Evolutionary conservation across 1,140 invertebrate species (phyloP).

Genomic region (Drosophila repletoides): DNA sequence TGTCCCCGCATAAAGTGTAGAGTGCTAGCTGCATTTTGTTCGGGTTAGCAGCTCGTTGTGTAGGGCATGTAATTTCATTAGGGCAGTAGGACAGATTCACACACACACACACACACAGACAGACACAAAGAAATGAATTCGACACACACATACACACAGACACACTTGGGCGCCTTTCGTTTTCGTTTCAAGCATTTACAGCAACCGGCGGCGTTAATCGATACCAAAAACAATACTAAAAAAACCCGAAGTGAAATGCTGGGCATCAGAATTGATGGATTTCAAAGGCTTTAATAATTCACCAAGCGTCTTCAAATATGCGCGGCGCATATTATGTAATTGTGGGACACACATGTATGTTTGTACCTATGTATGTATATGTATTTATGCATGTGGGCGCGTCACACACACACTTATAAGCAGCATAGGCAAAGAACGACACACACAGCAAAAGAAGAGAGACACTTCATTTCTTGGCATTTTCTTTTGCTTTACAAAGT

Average conservation of each 20-base stretch:
- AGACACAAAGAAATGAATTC: constrained; percentile 5
- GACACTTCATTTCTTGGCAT: constrained; percentile 75
- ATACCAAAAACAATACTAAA: constrained; percentile 23
- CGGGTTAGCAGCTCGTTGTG: constrained; percentile 46
- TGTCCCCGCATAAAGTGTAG: constrained; percentile 30
- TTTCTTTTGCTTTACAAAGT: constrained; percentile 56
- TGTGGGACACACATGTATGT: constrained; percentile 47
- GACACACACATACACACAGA: constrained; percentile 3
- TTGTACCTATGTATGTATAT: neutral
- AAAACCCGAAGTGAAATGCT: neutral
- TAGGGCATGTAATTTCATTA: constrained; percentile 71
- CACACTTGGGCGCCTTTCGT: constrained; percentile 7
- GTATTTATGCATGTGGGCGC: constrained; percentile 2
- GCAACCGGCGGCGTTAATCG: constrained; percentile 12
- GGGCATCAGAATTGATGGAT: constrained; percentile 7
- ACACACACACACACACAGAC: constrained; percentile 26
- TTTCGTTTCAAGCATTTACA: constrained; percentile 20
- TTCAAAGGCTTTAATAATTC: constrained; percentile 63
- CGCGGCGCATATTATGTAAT: constrained; percentile 77
- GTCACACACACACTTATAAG: constrained; percentile 15
- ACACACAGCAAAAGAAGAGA: constrained; percentile 37
- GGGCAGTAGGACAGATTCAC: constrained; percentile 73
- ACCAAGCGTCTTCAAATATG: constrained; percentile 51
- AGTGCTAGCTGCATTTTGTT: constrained; percentile 57
- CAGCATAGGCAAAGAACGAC: constrained; percentile 12